Base-by-base conservation (phyloP, 2,797 vertebrate species). In the Odontamblyopus lacepedii region DNA sequence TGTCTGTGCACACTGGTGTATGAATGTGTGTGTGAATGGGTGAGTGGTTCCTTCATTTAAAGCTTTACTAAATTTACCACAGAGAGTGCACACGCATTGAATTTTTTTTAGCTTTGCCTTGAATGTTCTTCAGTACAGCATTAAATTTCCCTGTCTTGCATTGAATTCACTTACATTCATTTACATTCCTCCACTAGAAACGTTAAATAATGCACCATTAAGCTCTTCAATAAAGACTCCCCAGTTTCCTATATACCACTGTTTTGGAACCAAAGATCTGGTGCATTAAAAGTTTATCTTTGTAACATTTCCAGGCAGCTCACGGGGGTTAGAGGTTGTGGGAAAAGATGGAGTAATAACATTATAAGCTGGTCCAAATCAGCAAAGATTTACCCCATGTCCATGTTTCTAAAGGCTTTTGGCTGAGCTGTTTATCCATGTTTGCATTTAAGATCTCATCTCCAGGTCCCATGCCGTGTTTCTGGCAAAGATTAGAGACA, bases 341-440 rank as follows among this genome's bases (percentile, higher is more conserved):
- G 63, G 48, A 5, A 69, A 63, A 73, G 61, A 6, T 3, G 1
- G 18, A 63, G 35, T 68, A 41, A 69, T 69, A 55, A 29, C 29
- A 16, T 30, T 60, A 30, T 30, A 60, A 60, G 57, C 57, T 60
- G 27, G 57, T 60, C 30, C 11, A n/a, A 62, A n/a, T 63, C 61
- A 63, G 30, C 60, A 6, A 50, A 64, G 55, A 71, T 82, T 74
- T 80, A 64, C 57, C 60, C 4, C 0, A 0, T 5, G 26, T 11
- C 19, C 61, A 62, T 72, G 48, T 55, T 32, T 65, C 35, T 16
- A 16, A 67, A 73, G 70, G 55, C 70, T 81, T 65, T 60, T 60
- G 61, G 48, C 12, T n/a, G 2, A 67, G 75, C 65, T 73, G 77
- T 83, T 85, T 81, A 73, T 75, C 72, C 61, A 81, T 78, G 69